Conservation (phyloP, 2,113 vertebrate genomes). For the Serinus canaria region DNA sequence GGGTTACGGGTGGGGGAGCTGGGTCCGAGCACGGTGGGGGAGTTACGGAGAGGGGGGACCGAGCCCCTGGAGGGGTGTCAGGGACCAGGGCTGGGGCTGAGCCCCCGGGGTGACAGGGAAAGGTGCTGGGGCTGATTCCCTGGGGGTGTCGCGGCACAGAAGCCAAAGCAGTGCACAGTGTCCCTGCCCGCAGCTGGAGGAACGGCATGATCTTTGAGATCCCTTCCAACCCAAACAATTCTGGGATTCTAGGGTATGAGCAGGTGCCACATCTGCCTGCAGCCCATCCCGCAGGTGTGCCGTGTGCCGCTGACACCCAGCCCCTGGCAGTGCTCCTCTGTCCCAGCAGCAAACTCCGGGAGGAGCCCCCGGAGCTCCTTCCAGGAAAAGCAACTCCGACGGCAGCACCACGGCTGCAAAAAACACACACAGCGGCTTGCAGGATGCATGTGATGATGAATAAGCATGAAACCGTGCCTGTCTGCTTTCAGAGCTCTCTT, state of each 20-base stretch:
- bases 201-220: neutral
- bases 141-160: accelerated
- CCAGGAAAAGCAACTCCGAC: neutral
- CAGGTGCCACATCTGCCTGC: neutral
- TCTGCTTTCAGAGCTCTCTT: neutral
- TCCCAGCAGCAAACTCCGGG: neutral
- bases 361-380: neutral
- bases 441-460: conserved; percentile 23
- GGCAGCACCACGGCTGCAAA: neutral
- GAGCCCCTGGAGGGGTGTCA: neutral
- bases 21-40: accelerated
- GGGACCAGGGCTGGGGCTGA: no score
- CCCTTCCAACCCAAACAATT: neutral
- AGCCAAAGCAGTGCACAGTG: accelerated
- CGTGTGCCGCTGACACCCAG: accelerated
- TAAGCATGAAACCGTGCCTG: neutral
- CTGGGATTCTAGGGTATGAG: accelerated
- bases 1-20: neutral
- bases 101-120: accelerated
- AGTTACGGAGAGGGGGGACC: no score
- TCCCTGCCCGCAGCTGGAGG: neutral
- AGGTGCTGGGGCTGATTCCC: neutral
- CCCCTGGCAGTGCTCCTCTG: accelerated
- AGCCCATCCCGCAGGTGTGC: accelerated
- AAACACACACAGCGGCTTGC: accelerated